Base-by-base conservation (phyloP, 1,140 invertebrate genomes). In the Coelopa frigida region DNA sequence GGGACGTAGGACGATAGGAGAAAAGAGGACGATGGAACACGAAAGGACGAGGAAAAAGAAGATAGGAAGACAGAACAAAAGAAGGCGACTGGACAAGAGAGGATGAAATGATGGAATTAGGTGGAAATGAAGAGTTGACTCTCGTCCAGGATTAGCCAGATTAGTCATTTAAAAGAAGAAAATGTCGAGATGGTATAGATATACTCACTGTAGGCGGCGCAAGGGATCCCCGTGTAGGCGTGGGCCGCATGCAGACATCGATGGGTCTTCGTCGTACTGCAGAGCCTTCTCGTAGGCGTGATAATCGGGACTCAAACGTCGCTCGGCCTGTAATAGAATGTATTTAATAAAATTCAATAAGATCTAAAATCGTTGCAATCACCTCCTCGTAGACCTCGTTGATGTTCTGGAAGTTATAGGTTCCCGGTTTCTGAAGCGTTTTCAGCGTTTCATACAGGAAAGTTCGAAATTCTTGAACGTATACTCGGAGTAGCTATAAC, bases 371-470 rank as follows among this genome's bases (percentile, higher is more conserved):
- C 3, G 5, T 29, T 26, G 23, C n/a, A 46, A 8, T 49, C 21
- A 73, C 58, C 55, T 70, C 70, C 52, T 70, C 61, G 47, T 76
- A 70, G 5, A 70, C 67, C 46, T 70, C 67, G 39, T 68, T 73
- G 32, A 74, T 70, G 44, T 70, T 70, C 40, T 70, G 67, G 21
- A 70, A 70, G 54, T 70, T 70, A 43, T 68, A 64, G 48, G 76
- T 77, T 46, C 77, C 75, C 53, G 75, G 78, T 54, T 77, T 82
- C 60, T 91, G 88, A 23, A 91, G 63, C 51, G 83, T 80, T 55
- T 87, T 77, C 6, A 92, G 71, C 58, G 87, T 87, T 52, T 90
- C 89, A 62, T 95, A 95, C 1, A 96, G 72, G 70, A 94, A 96
- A 85, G 81, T 73, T 96, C 93, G 59, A 94, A 95, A 57, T 82